Conservation (phyloP, 2,888 invertebrate species). For the Opisthograptis luteolata region DNA sequence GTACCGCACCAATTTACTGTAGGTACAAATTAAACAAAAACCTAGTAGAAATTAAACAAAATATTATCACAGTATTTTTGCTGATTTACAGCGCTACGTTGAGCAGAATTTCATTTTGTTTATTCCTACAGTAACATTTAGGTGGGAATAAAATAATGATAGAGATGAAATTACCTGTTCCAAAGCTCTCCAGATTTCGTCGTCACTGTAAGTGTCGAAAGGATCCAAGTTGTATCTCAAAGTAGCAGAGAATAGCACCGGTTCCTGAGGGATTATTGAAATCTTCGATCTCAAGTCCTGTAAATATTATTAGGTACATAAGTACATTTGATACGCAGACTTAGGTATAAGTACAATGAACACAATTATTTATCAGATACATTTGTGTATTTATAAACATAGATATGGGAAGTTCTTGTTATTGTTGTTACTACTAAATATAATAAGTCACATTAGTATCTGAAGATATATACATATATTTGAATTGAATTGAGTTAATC, state of each 20-base stretch:
- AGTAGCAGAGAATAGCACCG: slow-evolving; percentile 87
- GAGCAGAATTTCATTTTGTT: too few relatives aligned
- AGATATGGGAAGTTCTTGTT: too few relatives aligned
- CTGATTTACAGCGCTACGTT: too few relatives aligned
- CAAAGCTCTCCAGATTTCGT: slow-evolving; percentile 87
- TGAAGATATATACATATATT: too few relatives aligned
- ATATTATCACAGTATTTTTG: too few relatives aligned
- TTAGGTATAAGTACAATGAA: not conserved
- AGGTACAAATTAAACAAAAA: too few relatives aligned
- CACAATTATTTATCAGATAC: slow-evolving; percentile 2
- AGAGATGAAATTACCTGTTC: slow-evolving; percentile 78
- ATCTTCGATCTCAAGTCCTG: slow-evolving; percentile 86
- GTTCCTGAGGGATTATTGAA: slow-evolving; percentile 89
- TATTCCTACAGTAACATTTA: too few relatives aligned
- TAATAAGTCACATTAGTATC: not conserved
- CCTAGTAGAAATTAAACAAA: too few relatives aligned
- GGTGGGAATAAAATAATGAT: too few relatives aligned
- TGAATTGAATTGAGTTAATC: not conserved
- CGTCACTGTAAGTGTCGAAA: slow-evolving; percentile 85
- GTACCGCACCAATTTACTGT: too few relatives aligned
- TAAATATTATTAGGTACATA: not conserved
- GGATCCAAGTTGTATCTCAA: slow-evolving; percentile 90
- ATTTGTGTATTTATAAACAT: not conserved
- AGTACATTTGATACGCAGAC: not conserved
- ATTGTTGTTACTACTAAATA: too few relatives aligned